phyloP scores from a whole-genome alignment of 2,113 vertebrate genomes.

The Limnothrissa miodon region DNA sequence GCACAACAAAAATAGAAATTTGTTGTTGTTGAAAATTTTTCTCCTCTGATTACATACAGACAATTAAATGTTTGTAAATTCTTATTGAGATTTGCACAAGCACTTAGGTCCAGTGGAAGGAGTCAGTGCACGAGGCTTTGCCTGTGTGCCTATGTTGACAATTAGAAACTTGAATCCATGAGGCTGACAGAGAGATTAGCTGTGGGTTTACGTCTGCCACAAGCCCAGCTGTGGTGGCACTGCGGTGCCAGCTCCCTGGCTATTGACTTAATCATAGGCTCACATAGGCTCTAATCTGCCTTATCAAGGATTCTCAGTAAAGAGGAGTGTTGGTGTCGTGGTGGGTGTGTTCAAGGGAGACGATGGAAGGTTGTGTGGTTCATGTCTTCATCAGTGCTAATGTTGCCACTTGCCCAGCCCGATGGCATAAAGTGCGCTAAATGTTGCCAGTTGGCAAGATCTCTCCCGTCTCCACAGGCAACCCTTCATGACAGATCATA shows the following conservation, averaged over 20 bases:
- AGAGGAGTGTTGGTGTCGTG: neutral
- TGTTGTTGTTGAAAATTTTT: neutral
- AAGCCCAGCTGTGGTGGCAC: neutral
- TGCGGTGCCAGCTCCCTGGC: neutral
- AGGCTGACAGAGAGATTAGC: neutral
- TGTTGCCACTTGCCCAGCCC: neutral
- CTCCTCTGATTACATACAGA: neutral
- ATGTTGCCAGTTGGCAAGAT: neutral
- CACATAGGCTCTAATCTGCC: neutral
- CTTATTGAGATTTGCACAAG: neutral
- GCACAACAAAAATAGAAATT: neutral
- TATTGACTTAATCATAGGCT: neutral
- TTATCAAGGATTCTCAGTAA: neutral
- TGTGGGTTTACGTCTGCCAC: neutral
- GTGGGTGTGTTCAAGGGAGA: neutral
- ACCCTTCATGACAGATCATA: neutral
- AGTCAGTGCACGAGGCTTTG: neutral
- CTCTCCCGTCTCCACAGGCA: neutral
- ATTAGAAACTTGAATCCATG: conserved; percentile 3
- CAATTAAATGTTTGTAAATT: neutral
- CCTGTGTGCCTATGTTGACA: neutral
- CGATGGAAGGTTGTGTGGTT: neutral
- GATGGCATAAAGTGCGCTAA: neutral
- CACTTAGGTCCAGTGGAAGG: neutral
- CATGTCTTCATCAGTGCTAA: neutral